Evolutionary conservation across 2,113 vertebrate genomes (phyloP).

Genomic region (Loxodonta africana): DNA sequence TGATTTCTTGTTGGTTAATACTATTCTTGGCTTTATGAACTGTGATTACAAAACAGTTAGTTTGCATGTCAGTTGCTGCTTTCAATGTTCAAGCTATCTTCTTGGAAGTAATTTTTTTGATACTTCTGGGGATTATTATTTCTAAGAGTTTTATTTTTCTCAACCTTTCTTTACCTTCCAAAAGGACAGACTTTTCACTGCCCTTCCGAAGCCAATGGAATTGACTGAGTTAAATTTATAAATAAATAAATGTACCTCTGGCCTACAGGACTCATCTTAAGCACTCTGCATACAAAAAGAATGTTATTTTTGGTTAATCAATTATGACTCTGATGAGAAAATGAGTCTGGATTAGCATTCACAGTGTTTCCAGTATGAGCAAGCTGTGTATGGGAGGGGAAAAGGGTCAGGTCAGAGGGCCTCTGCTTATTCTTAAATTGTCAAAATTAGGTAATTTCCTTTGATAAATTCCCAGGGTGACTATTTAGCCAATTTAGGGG

Average conservation of each 20-base stretch:
- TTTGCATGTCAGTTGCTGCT: not conserved
- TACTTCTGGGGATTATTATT: constrained; percentile 38
- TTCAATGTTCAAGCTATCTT: not conserved
- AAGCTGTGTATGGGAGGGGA: not conserved
- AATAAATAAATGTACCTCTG: constrained; percentile 35
- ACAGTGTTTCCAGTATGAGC: constrained; percentile 41
- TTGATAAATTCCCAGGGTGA: not conserved
- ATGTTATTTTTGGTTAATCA: constrained; percentile 13
- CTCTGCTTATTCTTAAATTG: constrained; percentile 41
- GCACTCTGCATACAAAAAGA: not conserved
- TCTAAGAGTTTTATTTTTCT: constrained; percentile 2
- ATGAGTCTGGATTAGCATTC: constrained; percentile 51
- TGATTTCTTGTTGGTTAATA: not conserved
- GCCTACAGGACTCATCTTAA: not conserved
- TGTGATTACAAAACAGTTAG: not conserved
- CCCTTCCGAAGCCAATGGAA: not conserved
- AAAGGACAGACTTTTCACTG: constrained; percentile 32
- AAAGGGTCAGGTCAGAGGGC: not conserved
- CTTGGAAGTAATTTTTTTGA: not conserved
- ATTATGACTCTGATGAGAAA: constrained; percentile 2
- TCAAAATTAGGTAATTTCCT: not conserved
- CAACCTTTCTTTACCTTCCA: constrained; percentile 20
- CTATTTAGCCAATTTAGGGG: not conserved
- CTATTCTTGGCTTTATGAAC: constrained; percentile 29
- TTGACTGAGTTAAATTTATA: not conserved